Conservation (phyloP, 2,888 invertebrate genomes). For the Mayetiola destructor region DNA sequence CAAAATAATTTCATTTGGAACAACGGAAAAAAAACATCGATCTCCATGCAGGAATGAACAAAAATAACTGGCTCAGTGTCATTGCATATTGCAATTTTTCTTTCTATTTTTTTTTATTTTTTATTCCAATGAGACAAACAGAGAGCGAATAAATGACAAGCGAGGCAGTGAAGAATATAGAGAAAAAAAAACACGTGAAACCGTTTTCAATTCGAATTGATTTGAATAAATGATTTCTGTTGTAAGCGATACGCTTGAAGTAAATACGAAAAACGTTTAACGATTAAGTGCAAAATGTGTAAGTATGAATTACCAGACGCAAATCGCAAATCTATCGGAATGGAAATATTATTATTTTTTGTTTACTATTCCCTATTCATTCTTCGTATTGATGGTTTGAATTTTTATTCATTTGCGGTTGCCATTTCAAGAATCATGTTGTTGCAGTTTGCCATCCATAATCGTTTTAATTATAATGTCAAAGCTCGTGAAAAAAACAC, state of each 20-base stretch:
- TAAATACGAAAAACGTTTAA: background rate
- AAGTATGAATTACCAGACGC: background rate
- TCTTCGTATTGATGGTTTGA: background rate
- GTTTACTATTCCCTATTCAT: background rate
- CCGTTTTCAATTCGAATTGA: background rate
- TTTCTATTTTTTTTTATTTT: too few species aligned
- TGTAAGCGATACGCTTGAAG: conserved; percentile 5
- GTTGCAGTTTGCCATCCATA: conserved; percentile 5
- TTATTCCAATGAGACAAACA: background rate
- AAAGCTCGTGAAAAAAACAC: too few species aligned
- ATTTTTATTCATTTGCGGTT: background rate
- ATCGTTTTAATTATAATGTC: conserved; percentile 1
- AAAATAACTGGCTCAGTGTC: too few species aligned
- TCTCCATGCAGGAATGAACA: too few species aligned
- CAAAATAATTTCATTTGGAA: too few species aligned
- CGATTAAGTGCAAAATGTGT: background rate
- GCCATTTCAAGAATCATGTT: background rate
- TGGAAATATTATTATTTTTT: too few species aligned
- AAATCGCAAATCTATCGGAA: background rate
- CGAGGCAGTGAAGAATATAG: too few species aligned
- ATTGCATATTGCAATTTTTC: too few species aligned
- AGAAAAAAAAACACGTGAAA: background rate
- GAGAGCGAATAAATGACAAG: too few species aligned
- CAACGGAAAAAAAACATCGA: too few species aligned
- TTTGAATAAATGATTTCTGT: conserved; percentile 9